A percentile compares a stretch with the other conserved stretches of the same genome.
These are phyloP conservation scores for Eledona agricola DNA, from an alignment of 2,888 invertebrate species.

Conservation along the genomic window DNA sequence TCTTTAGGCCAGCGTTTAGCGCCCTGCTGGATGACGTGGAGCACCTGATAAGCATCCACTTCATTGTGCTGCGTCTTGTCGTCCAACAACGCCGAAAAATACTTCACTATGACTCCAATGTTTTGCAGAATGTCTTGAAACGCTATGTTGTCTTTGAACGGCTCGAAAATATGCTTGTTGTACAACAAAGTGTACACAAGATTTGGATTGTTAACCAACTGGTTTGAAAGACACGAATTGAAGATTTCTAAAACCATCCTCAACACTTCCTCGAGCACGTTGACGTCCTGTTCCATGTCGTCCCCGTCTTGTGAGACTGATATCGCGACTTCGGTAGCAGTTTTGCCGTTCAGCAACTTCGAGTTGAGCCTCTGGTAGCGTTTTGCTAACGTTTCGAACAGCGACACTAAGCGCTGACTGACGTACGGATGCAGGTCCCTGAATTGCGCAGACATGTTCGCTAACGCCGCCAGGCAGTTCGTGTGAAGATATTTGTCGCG, in stretches of 20 bases:
- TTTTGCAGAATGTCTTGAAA: slow-evolving; percentile 95
- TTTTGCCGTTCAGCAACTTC: slow-evolving; percentile 45
- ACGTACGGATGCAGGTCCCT: slow-evolving; percentile 94
- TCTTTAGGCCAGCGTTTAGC: slow-evolving; percentile 95
- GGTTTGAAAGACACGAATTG: slow-evolving; percentile 92
- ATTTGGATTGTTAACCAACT: slow-evolving; percentile 87
- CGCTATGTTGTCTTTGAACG: slow-evolving; percentile 85
- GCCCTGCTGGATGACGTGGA: slow-evolving; percentile 88
- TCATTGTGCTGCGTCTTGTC: slow-evolving; percentile 69
- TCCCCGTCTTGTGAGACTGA: slow-evolving; percentile 46
- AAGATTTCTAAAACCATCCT: slow-evolving; percentile 97
- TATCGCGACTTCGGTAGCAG: slow-evolving; percentile 46
- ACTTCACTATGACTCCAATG: slow-evolving; percentile 86
- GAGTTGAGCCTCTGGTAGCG: slow-evolving; percentile 76
- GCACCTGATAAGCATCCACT: slow-evolving; percentile 86
- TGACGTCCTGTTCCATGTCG: slow-evolving; percentile 81
- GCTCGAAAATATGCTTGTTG: slow-evolving; percentile 88
- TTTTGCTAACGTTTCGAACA: slow-evolving; percentile 91
- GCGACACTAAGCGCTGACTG: slow-evolving; percentile 89
- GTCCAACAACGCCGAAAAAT: slow-evolving; percentile 73
- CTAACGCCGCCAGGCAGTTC: slow-evolving; percentile 96
- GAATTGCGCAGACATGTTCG: slow-evolving; percentile 97
- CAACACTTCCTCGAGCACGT: slow-evolving; percentile 93
- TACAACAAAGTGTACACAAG: slow-evolving; percentile 95
- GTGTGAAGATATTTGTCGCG: slow-evolving; percentile 98